phyloP scores from a whole-genome alignment of 2,113 vertebrate genomes.

The Nanorana parkeri region DNA sequence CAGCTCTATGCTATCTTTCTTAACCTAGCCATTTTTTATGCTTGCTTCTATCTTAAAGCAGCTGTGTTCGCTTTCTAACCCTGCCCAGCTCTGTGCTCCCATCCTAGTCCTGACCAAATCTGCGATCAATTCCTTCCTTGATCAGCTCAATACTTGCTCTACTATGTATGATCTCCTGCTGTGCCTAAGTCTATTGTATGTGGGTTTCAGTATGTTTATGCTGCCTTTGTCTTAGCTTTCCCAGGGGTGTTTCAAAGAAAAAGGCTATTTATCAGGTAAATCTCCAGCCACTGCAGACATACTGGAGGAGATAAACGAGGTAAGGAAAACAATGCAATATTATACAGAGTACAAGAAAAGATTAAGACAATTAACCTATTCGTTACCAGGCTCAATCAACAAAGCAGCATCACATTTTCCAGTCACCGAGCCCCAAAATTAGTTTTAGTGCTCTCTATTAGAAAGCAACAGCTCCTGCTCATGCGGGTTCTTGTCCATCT shows the following conservation, averaged over 20 bases:
- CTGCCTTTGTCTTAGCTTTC: conserved; percentile 10
- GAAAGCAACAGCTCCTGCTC: neutral
- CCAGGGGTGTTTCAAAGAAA: neutral
- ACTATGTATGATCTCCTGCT: neutral
- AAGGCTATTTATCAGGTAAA: neutral
- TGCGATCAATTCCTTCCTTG: neutral
- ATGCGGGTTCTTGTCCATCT: neutral
- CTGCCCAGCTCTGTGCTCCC: neutral
- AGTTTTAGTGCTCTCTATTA: neutral
- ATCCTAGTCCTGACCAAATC: neutral
- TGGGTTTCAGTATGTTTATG: neutral
- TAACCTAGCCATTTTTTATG: too few relatives aligned
- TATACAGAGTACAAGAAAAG: neutral
- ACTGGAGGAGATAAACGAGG: neutral
- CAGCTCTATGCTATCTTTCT: too few relatives aligned
- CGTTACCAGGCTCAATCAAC: neutral
- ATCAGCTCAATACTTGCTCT: too few relatives aligned
- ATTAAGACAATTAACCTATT: neutral
- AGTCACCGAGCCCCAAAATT: neutral
- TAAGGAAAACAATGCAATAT: conserved; percentile 10
- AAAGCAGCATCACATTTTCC: neutral
- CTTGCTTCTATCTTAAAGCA: neutral
- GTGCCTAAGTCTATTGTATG: neutral
- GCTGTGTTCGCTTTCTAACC: too few relatives aligned
- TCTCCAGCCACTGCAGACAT: neutral